Evolutionary conservation across 2,113 vertebrate species (phyloP).

Genomic region (Danionella cerebrum): DNA sequence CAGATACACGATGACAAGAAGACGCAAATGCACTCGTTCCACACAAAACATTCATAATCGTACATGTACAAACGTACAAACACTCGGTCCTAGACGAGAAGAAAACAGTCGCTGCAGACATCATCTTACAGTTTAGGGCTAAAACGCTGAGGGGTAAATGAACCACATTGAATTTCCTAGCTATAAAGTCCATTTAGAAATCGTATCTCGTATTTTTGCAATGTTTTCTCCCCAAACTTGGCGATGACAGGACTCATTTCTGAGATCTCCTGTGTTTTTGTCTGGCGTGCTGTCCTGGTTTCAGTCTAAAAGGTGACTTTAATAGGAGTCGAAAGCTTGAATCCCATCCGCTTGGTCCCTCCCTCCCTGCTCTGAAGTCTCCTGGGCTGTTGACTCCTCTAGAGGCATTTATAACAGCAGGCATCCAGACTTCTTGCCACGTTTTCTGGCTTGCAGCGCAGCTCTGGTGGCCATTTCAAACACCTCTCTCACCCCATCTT

Average conservation of each 20-base stretch:
- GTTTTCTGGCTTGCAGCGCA: constrained; percentile 67
- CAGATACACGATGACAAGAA: constrained; percentile 19
- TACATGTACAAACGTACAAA: constrained; percentile 50
- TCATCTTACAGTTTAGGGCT: neutral
- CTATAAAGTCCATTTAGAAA: neutral
- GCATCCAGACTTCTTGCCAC: constrained; percentile 55
- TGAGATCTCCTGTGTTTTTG: neutral
- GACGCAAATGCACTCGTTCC: constrained; percentile 15
- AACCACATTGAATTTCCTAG: neutral
- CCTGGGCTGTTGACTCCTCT: constrained; percentile 40
- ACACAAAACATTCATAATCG: constrained; percentile 47
- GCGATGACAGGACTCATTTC: neutral
- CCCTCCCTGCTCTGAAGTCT: constrained; percentile 37
- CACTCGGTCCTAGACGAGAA: constrained; percentile 28
- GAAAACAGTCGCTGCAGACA: constrained; percentile 2
- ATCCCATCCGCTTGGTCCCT: no score
- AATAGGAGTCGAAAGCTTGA: constrained; percentile 17
- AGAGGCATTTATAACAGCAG: constrained; percentile 55
- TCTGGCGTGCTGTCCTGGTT: neutral
- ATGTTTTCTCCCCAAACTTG: neutral
- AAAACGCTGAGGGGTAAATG: neutral
- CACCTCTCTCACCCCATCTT: constrained; percentile 92
- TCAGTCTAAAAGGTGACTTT: neutral
- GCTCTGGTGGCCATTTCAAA: constrained; percentile 95
- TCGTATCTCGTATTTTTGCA: neutral